These are phyloP conservation scores for Watsonalla cultraria DNA, from an alignment of 2,888 invertebrate species.

Conservation along the genomic window DNA sequence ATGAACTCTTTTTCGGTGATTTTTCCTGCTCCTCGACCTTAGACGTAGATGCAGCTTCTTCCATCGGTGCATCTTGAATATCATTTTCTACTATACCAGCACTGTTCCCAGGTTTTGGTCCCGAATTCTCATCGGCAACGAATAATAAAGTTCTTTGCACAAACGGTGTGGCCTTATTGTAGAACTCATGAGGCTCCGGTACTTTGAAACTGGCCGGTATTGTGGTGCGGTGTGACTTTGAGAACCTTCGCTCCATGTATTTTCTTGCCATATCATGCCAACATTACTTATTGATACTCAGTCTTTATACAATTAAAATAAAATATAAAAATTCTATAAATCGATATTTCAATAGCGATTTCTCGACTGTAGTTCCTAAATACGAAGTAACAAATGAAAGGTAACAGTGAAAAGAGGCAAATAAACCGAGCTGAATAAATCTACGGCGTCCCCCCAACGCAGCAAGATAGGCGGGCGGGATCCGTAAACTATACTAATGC, in stretches of 20 bases:
- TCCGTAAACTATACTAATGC: slow-evolving; percentile 52
- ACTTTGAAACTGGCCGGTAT: slow-evolving; percentile 71
- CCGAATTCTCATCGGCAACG: slow-evolving; percentile 68
- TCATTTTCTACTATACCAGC: slow-evolving; percentile 30
- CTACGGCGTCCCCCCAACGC: slow-evolving; percentile 47
- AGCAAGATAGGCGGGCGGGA: slow-evolving; percentile 42
- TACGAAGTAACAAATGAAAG: slow-evolving; percentile 8
- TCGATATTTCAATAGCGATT: slow-evolving; percentile 30
- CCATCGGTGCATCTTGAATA: slow-evolving; percentile 35
- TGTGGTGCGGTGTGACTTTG: slow-evolving; percentile 67
- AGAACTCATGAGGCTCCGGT: slow-evolving; percentile 70
- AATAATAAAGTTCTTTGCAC: slow-evolving; percentile 71
- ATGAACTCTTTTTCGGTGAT: slow-evolving; percentile 72
- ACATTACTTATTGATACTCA: not conserved
- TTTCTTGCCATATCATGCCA: slow-evolving; percentile 72
- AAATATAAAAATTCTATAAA: slow-evolving; percentile 1
- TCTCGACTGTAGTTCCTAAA: slow-evolving; percentile 9
- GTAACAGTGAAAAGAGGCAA: slow-evolving; percentile 32
- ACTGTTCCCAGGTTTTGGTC: slow-evolving; percentile 51
- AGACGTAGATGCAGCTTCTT: slow-evolving; percentile 49
- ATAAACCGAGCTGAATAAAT: slow-evolving; percentile 59
- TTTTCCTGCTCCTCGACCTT: slow-evolving; percentile 68
- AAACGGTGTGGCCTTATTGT: slow-evolving; percentile 74
- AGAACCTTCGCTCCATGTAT: slow-evolving; percentile 75
- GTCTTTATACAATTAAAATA: slow-evolving; percentile 5